Evolutionary conservation across 2,797 vertebrate species (phyloP).

Genomic region (Ispidina picta): DNA sequence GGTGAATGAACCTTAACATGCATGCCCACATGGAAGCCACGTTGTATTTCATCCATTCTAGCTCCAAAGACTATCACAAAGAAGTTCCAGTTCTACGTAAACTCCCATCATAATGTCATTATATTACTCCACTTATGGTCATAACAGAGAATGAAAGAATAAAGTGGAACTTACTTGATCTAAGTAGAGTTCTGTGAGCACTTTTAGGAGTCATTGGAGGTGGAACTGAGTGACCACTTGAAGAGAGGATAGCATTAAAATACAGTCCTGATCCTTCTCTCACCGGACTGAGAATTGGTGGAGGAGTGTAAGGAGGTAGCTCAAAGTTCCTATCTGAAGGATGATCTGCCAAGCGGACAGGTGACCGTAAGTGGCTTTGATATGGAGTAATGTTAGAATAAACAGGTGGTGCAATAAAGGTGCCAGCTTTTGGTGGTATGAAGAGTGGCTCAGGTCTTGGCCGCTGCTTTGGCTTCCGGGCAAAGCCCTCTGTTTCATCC

Average conservation of each 20-base stretch:
- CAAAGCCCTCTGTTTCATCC: slow-evolving; percentile 76
- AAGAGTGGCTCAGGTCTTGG: slow-evolving; percentile 95
- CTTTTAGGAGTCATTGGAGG: slow-evolving; percentile 94
- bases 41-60: background rate
- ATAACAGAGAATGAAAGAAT: background rate
- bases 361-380: slow-evolving; percentile 97
- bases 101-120: background rate
- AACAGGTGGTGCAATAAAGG: slow-evolving; percentile 89
- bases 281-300: slow-evolving; percentile 97
- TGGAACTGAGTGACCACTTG: slow-evolving; percentile 81
- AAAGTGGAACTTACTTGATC: slow-evolving; percentile 88
- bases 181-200: slow-evolving; percentile 90
- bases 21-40: background rate
- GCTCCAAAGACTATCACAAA: background rate
- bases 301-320: slow-evolving; percentile 95
- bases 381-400: slow-evolving; percentile 94
- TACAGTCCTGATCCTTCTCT: slow-evolving; percentile 97
- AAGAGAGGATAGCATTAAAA: slow-evolving; percentile 94
- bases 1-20: background rate
- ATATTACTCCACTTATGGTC: background rate
- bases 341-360: slow-evolving; percentile 90
- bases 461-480: slow-evolving; percentile 89
- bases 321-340: slow-evolving; percentile 83
- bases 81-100: background rate
- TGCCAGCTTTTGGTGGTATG: slow-evolving; percentile 93